Conservation (phyloP, 1,140 invertebrate species). For the Pseudoatta argentina region DNA sequence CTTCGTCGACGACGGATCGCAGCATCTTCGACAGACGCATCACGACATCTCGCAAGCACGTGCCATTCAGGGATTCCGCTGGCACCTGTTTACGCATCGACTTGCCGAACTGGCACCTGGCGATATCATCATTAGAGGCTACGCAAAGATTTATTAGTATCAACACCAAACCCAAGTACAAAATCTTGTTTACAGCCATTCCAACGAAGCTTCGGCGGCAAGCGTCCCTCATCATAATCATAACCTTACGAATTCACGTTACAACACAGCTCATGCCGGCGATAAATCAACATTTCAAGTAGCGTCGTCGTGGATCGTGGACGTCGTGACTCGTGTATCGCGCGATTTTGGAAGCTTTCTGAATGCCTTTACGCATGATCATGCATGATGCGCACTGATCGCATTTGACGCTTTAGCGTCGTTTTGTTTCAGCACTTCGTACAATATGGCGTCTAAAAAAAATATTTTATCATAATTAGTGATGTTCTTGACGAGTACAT, state of each 20-base stretch:
- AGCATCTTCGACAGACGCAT: slow-evolving; percentile 80
- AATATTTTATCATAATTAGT: no score
- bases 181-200: slow-evolving; percentile 34
- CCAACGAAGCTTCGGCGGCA: not conserved
- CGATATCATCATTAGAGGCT: not conserved
- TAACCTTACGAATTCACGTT: slow-evolving; percentile 64
- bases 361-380: no score
- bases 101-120: slow-evolving; percentile 80
- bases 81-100: slow-evolving; percentile 82
- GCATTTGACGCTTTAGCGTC: no score
- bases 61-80: slow-evolving; percentile 80
- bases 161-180: slow-evolving; percentile 5
- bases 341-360: no score
- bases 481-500: no score
- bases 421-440: no score
- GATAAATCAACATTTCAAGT: no score
- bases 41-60: slow-evolving; percentile 82
- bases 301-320: no score
- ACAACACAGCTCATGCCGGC: not conserved
- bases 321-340: no score
- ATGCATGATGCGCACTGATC: no score
- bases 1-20: slow-evolving; percentile 79
- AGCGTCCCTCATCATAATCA: slow-evolving; percentile 16
- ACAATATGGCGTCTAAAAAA: no score
- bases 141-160: slow-evolving; percentile 26